Evolutionary conservation across 2,888 invertebrate genomes (phyloP), one percentile per base, ranked within the genome.

Genomic region (Acronicta leporina): DNA sequence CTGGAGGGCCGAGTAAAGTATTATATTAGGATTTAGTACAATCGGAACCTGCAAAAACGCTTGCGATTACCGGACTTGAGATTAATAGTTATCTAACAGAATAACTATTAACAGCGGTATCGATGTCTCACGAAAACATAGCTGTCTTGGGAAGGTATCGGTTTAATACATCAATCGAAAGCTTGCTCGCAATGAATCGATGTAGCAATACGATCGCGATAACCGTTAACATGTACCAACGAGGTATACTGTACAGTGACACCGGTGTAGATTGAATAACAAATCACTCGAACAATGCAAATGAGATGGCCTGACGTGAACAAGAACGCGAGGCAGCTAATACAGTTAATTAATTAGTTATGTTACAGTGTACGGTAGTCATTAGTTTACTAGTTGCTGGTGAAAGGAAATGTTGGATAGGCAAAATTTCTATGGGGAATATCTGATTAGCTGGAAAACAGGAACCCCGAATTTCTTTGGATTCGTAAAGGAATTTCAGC

Each of bases 231-330:
- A 75, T 72, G 72, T 66, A 65, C 65, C 62, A 72, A 65, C 69
- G 63, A 65, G 64, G 80, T 80, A 60, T 55, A 51, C 35, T 68
- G 54, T 69, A 75, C 70, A 75, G 77, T 70, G 66, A 76, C 73
- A 61, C 53, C 55, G 59, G 63, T 71, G 63, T 77, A 73, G 77
- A 84, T 81, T 77, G 73, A 80, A 83, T 85, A 82, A 80, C 79
- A 82, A 82, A 76, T 79, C 65, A 77, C 61, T 72, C 47, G 56
- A 74, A 73, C 68, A 73, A 70, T 77, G 69, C 64, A 73, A 74
- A 71, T 70, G 63, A 68, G 58, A 62, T 68, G 68, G 72, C 76
- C 73, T 69, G 47, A 59, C 60, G 11, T 54, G 50, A 35, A 59
- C 52, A 59, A 59, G 59, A 68, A 58, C 15, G 63, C 49, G 8